Conservation (phyloP, 2,113 vertebrate species). For the Platichthys stellatus region DNA sequence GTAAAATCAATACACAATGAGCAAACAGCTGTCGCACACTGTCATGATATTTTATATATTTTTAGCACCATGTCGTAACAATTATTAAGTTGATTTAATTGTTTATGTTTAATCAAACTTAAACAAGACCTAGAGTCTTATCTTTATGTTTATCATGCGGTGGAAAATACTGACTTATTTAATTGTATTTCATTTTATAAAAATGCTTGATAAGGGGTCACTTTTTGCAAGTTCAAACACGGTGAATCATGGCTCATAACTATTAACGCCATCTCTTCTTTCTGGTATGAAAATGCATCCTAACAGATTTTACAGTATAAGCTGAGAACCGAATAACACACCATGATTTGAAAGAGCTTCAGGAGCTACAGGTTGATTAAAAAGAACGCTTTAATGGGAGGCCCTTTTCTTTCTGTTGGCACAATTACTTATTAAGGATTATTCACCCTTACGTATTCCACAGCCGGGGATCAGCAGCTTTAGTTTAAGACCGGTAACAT, state of each 20-base stretch:
- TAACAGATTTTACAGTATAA: background rate
- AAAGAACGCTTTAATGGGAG: background rate
- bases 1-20: background rate
- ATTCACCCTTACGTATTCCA: background rate
- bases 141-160: too few relatives aligned
- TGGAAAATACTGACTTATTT: background rate
- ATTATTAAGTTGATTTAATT: too few relatives aligned
- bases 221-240: too few relatives aligned
- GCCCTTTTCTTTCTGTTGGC: background rate
- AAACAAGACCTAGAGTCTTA: too few relatives aligned
- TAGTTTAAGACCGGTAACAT: background rate
- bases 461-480: background rate
- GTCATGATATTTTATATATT: background rate
- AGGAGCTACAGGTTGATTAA: background rate
- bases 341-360: background rate
- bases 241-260: background rate
- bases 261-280: background rate
- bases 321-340: background rate
- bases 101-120: too few relatives aligned
- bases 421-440: background rate
- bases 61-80: background rate
- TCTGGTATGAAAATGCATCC: background rate
- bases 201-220: too few relatives aligned
- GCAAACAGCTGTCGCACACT: too few relatives aligned
- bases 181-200: too few relatives aligned